Evolutionary conservation across 2,888 invertebrate genomes (phyloP), one percentile per base, ranked within the genome.

Genomic region (Drosophila incognita): DNA sequence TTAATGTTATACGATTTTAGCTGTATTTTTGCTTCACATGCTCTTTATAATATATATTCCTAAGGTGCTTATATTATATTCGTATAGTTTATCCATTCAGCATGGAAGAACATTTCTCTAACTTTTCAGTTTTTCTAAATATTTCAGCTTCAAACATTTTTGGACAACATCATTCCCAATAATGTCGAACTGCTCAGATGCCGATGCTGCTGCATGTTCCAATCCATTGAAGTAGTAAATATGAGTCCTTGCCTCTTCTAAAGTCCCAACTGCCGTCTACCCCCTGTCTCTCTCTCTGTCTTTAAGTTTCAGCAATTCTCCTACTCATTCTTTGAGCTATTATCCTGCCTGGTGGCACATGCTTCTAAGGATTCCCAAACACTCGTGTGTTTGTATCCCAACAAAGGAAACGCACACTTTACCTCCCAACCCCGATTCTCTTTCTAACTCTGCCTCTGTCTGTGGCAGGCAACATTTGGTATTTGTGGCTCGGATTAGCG

Each of bases 401-500:
- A 89, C 86, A 86, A 89, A 73, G 79, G 68, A 76, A 68, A 51
- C 57, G 13, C 38, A 56, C 54, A n/a, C 38, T 33, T 21, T 21
- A 58, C 38, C 60, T 53, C 49, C 18, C 46, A 46, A 5, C 27
- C 29, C 11, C n/a, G 27, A 18, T 11, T 2, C 31, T 1, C 4
- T 13, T 18, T 18, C 18, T 6, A n/a, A 51, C 11, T 11, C 21
- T 2, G 36, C 7, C 51, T 8, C 0, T n/a, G 18, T 21, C 18
- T 29, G 21, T 11, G 40, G 35, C 51, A 2, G 54, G 31, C 46
- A 27, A 57, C 58, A 42, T 38, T 69, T 38, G 38, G 74, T 87
- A 86, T 87, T 87, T 87, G 89, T 87, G 73, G 82, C 78, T 70
- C 88, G 87, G 87, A 87, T 87, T 87, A 87, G 86, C 76, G 86